These are phyloP conservation scores for Pseudachorutes palmiensis DNA, from an alignment of 1,140 invertebrate species.

Conservation along the genomic window DNA sequence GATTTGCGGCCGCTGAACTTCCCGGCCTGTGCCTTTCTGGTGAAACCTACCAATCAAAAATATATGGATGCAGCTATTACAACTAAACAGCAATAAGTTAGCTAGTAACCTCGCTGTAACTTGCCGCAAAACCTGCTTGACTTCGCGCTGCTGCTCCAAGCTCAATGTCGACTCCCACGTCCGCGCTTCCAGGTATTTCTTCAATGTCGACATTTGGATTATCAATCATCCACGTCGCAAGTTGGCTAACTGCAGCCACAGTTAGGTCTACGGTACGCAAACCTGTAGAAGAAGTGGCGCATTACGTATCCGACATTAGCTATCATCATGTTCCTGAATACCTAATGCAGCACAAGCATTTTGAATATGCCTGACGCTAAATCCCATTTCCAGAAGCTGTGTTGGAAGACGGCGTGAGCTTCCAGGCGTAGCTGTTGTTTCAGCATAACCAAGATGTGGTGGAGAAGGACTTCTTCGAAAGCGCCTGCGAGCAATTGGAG, in stretches of 20 bases:
- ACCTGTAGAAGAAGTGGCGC: too few species aligned
- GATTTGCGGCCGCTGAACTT: not conserved
- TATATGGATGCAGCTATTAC: not conserved
- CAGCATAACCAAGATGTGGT: not conserved
- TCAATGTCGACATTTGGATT: conserved; percentile 48
- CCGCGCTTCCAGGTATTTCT: not conserved
- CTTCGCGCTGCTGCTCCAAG: not conserved
- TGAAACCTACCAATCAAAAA: not conserved
- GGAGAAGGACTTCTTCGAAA: not conserved
- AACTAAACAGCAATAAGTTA: not conserved
- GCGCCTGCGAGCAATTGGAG: not conserved
- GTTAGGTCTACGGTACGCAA: conserved; percentile 49
- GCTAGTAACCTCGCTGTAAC: too few species aligned
- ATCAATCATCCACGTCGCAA: conserved; percentile 61
- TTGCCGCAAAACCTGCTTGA: not conserved
- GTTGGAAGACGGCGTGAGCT: not conserved
- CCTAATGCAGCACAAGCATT: conserved; percentile 52
- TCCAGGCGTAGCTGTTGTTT: not conserved
- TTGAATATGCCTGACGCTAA: conserved; percentile 52
- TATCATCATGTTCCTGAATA: too few species aligned
- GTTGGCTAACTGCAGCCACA: conserved; percentile 50
- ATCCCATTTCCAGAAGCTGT: conserved; percentile 48
- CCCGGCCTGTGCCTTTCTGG: not conserved
- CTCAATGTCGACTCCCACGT: not conserved
- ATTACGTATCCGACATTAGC: too few species aligned